A percentile compares a stretch with the other conserved stretches of the same genome.
These are phyloP conservation scores for Cryptus viduatorius DNA, from an alignment of 2,888 invertebrate genomes.

Conservation along the genomic window DNA sequence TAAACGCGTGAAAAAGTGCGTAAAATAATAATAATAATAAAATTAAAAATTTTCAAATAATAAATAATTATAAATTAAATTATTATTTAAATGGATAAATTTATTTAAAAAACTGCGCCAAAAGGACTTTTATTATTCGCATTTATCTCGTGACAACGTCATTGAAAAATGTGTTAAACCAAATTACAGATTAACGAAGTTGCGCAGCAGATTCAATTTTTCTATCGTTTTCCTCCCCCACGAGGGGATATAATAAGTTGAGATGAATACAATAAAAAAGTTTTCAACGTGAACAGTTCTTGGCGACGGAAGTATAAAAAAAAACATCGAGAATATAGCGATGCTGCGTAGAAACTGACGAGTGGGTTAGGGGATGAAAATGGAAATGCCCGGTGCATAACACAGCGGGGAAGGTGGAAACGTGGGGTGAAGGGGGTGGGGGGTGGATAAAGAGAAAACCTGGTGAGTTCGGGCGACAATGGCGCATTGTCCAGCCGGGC, in stretches of 20 bases:
- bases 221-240: not conserved
- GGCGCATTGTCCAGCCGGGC: conserved; percentile 68
- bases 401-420: conserved; percentile 17
- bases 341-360: not conserved
- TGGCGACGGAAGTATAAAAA: not conserved
- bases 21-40: no score
- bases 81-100: no score
- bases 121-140: no score
- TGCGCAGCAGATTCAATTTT: no score
- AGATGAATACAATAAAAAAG: conserved; percentile 23
- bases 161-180: no score
- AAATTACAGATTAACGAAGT: no score
- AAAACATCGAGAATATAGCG: not conserved
- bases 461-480: conserved; percentile 60
- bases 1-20: no score
- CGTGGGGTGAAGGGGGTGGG: not conserved
- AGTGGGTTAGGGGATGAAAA: conserved; percentile 16
- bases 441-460: conserved; percentile 23
- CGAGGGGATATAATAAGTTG: not conserved
- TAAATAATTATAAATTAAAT: no score
- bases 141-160: no score
- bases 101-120: no score
- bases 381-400: conserved; percentile 45
- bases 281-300: conserved; percentile 9
- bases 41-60: no score